phyloP scores from a whole-genome alignment of 2,888 invertebrate genomes.

The Junonia oenone region DNA sequence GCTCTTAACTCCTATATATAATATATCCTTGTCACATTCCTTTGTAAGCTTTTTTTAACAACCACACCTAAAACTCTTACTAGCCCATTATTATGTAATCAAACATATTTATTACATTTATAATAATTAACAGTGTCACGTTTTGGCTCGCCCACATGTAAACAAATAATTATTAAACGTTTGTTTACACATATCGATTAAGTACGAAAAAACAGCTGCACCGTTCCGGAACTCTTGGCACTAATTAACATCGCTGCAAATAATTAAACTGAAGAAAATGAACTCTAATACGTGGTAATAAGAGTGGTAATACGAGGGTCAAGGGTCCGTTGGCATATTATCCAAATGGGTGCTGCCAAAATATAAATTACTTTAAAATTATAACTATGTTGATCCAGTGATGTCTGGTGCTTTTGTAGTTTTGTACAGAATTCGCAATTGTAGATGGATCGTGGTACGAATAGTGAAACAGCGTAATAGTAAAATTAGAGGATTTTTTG shows the following conservation, averaged over 20 bases:
- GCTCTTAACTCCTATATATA: too few relatives aligned
- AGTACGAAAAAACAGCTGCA: slow-evolving; percentile 15
- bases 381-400: background rate
- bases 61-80: too few relatives aligned
- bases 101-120: too few relatives aligned
- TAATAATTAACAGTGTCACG: background rate
- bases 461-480: too few relatives aligned
- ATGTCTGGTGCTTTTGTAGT: background rate
- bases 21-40: too few relatives aligned
- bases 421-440: too few relatives aligned
- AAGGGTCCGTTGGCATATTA: slow-evolving; percentile 6
- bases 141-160: background rate
- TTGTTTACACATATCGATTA: slow-evolving; percentile 9
- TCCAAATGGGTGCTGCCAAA: slow-evolving; percentile 12
- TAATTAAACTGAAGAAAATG: background rate
- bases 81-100: too few relatives aligned
- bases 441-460: too few relatives aligned
- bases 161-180: slow-evolving; percentile 1
- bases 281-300: background rate
- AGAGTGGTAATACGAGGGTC: background rate
- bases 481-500: too few relatives aligned
- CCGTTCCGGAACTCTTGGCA: slow-evolving; percentile 14
- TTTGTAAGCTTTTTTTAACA: too few relatives aligned
- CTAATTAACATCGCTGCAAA: slow-evolving; percentile 2
- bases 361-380: background rate